Evolutionary conservation across 1,140 invertebrate genomes (phyloP), one percentile per base, ranked within the genome.

Genomic region (Chrysomallon squamiferum): DNA sequence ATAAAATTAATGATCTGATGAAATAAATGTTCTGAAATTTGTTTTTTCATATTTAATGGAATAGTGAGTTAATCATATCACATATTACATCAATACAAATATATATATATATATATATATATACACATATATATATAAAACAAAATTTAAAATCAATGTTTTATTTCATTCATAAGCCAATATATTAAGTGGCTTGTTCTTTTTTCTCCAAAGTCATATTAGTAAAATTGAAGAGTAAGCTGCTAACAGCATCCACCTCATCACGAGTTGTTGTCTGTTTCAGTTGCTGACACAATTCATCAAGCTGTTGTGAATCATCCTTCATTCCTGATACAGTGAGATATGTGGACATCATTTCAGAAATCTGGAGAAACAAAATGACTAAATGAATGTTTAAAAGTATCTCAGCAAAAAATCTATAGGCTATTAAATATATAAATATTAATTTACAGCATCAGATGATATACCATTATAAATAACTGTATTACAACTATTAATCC

Each of bases 311-410:
- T 1, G 70, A 69, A 35, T 77, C 68, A 11, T 69, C 66, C 9
- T 50, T 29, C 29, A 67, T 41, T 18, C 74, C 74, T 22, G 73
- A 74, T 13, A 79, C 22, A 54, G 63, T 59, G n/a, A 79, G 67
- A 56, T 77, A 79, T 11, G 77, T 71, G 27, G 65, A 66, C 75
- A 79, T 79, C 77, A 77, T 79, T 22, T 79, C 75, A 20, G 66
- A 70, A 9, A 78, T 54, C 77, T 78, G 65, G 11, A 43, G 68
- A 57, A 52, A 38, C 15, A 25, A 50, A 45, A n/a, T n/a, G n/a
- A n/a, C n/a, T n/a, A n/a, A n/a, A n/a, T 52, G 45, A n/a, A n/a
- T n/a, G n/a, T n/a, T n/a, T n/a, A n/a, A n/a, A n/a, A n/a, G n/a
- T n/a, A n/a, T n/a, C n/a, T 35, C 15, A 66, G 25, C 0, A 47